phyloP scores from a whole-genome alignment of 2,113 vertebrate genomes.

The Hypomesus transpacificus region DNA sequence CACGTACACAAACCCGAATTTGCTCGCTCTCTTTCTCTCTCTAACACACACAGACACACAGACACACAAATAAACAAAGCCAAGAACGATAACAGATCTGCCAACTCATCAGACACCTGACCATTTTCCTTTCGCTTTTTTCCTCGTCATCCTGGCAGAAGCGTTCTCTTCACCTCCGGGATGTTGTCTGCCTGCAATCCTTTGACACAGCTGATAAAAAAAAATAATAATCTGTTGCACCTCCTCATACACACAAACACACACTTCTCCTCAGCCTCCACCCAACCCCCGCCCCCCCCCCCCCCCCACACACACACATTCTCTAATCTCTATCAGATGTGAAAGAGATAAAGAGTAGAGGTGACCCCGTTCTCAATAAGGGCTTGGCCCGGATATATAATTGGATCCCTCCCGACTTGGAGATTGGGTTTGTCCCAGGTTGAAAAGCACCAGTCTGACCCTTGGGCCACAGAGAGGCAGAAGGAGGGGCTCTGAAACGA shows the following conservation, averaged over 20 bases:
- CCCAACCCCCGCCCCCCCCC: conserved; percentile 45
- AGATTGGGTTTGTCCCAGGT: conserved; percentile 57
- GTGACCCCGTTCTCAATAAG: conserved; percentile 53
- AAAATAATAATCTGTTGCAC: background rate
- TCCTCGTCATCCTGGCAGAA: too few species aligned
- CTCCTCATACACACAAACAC: too few species aligned
- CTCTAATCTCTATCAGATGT: conserved; percentile 35
- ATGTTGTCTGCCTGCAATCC: background rate
- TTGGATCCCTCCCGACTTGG: conserved; percentile 47
- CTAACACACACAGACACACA: background rate
- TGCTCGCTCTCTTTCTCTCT: too few species aligned
- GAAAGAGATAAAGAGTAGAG: conserved; percentile 47
- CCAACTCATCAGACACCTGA: conserved; percentile 34
- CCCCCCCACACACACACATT: background rate
- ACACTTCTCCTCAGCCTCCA: background rate
- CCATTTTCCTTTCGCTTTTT: conserved; percentile 11
- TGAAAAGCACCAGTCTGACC: conserved; percentile 20
- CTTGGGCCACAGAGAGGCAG: background rate
- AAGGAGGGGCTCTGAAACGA: conserved; percentile 19
- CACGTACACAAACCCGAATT: background rate
- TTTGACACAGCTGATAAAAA: conserved; percentile 12
- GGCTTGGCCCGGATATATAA: conserved; percentile 36
- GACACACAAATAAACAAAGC: background rate
- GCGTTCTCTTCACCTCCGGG: background rate
- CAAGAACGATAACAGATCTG: conserved; percentile 28